Conservation (phyloP, 2,888 invertebrate species). For the Taenaris catops region DNA sequence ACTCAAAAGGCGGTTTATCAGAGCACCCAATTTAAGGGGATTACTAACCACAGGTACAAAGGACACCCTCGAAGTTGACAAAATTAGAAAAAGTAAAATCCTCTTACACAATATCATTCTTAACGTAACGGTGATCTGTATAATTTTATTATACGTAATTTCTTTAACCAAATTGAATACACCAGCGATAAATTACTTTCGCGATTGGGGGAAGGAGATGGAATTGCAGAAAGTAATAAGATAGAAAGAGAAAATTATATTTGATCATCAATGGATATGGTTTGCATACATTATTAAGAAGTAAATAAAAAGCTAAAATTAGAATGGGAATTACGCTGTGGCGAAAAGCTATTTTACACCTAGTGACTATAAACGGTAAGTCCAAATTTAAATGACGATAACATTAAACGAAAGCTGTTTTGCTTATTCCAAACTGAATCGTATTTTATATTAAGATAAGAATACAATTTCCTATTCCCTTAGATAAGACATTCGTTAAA, state of each 20-base stretch:
- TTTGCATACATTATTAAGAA: conserved; percentile 51
- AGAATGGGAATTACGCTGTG: too few species aligned
- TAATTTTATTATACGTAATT: conserved; percentile 70
- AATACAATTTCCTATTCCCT: too few species aligned
- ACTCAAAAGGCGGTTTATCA: conserved; percentile 13
- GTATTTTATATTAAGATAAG: too few species aligned
- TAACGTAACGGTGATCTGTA: conserved; percentile 49
- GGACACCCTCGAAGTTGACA: conserved; percentile 35
- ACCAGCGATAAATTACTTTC: conserved; percentile 46
- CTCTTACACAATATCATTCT: conserved; percentile 43
- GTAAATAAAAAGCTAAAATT: conserved; percentile 49
- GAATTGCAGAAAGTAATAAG: conserved; percentile 20
- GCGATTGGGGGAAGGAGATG: conserved; percentile 28
- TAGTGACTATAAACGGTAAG: too few species aligned
- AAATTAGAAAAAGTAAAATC: conserved; percentile 44
- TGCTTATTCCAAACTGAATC: too few species aligned
- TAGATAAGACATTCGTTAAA: too few species aligned
- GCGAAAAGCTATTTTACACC: too few species aligned
- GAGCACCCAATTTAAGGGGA: conserved; percentile 33
- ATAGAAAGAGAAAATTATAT: conserved; percentile 38
- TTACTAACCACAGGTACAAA: conserved; percentile 46
- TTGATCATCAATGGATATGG: conserved; percentile 45
- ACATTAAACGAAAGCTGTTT: too few species aligned
- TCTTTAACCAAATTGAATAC: conserved; percentile 51
- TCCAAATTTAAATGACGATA: too few species aligned